phyloP scores from a whole-genome alignment of 2,113 vertebrate genomes.

The Apaloderma vittatum region DNA sequence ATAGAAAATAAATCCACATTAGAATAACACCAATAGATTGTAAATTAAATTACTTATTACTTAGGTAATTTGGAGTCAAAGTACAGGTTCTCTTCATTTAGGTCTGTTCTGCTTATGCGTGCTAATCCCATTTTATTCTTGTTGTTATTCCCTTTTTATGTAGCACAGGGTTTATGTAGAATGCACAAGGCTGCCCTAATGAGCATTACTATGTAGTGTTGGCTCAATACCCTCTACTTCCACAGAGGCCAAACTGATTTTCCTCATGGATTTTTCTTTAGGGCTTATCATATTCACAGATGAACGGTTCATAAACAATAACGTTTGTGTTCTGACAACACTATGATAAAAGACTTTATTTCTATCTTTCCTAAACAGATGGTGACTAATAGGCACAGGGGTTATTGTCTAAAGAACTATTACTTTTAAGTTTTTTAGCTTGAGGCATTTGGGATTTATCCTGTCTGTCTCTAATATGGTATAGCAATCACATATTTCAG shows the following conservation, averaged over 20 bases:
- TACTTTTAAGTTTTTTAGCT: not conserved
- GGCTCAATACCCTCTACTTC: not conserved
- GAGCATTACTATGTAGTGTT: not conserved
- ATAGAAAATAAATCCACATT: not conserved
- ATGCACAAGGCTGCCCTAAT: not conserved
- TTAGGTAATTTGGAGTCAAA: not conserved
- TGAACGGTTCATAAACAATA: constrained; percentile 5
- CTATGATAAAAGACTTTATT: not conserved
- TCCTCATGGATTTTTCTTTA: not conserved
- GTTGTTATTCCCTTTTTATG: not conserved
- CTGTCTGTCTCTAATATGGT: not conserved
- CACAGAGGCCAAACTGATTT: not conserved
- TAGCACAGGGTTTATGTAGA: not conserved
- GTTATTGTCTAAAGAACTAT: not conserved
- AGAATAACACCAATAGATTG: not conserved
- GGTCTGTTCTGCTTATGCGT: not conserved
- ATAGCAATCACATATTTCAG: not conserved
- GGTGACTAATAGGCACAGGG: not conserved
- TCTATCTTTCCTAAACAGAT: constrained; percentile 19
- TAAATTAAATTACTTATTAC: not conserved
- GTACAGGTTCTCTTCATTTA: not conserved
- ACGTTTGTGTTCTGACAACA: not conserved
- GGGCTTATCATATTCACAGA: not conserved
- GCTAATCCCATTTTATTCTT: not conserved
- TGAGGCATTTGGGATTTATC: not conserved